These are phyloP conservation scores for Drosophila flavopinicola DNA, from an alignment of 2,888 invertebrate genomes.

Conservation along the genomic window DNA sequence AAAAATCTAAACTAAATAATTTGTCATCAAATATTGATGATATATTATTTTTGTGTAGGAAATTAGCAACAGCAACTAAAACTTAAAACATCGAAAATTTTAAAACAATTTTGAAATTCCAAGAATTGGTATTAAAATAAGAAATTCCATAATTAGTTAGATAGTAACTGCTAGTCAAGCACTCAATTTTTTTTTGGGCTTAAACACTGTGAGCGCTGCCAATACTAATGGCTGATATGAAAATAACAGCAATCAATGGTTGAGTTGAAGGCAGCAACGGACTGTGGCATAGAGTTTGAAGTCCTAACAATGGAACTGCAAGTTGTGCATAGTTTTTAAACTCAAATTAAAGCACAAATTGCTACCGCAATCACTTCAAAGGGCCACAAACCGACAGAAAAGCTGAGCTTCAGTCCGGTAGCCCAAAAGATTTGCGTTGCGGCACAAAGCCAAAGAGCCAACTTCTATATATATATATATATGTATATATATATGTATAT, in stretches of 20 bases:
- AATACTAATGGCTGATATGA: conserved; percentile 57
- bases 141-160: background rate
- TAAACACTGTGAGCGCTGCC: conserved; percentile 45
- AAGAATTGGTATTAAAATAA: no score
- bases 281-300: no score
- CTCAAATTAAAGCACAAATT: conserved; percentile 80
- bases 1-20: no score
- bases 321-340: conserved; percentile 77
- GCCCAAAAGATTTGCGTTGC: conserved; percentile 78
- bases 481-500: conserved; percentile 9
- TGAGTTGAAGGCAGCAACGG: conserved; percentile 3
- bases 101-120: no score
- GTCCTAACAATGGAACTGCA: conserved; percentile 62
- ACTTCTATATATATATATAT: background rate
- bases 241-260: conserved; percentile 58
- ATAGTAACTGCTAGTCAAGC: conserved; percentile 6
- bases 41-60: no score
- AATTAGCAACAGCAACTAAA: no score
- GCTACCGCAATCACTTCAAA: conserved; percentile 77
- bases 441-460: conserved; percentile 59
- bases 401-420: conserved; percentile 52
- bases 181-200: conserved; percentile 23
- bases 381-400: conserved; percentile 54
- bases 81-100: no score
- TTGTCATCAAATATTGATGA: no score